phyloP scores from a whole-genome alignment of 2,888 invertebrate species.

The Mesorhabditis spiculigera region DNA sequence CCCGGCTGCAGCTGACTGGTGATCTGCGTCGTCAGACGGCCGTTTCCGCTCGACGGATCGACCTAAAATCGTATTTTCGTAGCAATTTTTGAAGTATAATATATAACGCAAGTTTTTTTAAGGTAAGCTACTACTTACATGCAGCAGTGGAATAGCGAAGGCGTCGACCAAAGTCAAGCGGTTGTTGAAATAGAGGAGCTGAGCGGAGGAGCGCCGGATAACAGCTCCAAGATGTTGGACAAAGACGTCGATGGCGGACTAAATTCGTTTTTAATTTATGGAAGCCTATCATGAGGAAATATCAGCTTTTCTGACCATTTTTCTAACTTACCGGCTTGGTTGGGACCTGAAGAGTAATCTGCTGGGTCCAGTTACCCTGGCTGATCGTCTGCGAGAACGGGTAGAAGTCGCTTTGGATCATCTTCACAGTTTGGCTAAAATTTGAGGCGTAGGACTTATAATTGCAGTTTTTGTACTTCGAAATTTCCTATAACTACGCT shows the following conservation, averaged over 20 bases:
- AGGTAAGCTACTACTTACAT: background rate
- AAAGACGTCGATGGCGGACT: conserved; percentile 46
- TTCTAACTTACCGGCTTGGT: conserved; percentile 33
- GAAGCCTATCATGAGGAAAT: background rate
- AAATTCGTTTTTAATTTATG: conserved; percentile 7
- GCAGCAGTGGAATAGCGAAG: background rate
- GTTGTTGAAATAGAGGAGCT: conserved; percentile 28
- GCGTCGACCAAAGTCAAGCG: conserved; percentile 28
- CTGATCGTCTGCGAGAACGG: conserved; percentile 24
- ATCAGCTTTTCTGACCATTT: background rate
- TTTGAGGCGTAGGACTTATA: background rate
- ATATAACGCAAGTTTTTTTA: too few species aligned
- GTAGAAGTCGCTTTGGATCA: conserved; percentile 39
- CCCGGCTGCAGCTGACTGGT: background rate
- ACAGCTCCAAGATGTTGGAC: conserved; percentile 45
- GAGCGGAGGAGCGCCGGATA: conserved; percentile 24
- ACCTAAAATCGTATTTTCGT: background rate
- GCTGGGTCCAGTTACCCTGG: conserved; percentile 38
- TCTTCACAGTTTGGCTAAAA: conserved; percentile 43
- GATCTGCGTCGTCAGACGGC: background rate
- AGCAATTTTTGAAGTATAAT: background rate
- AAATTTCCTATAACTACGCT: too few species aligned
- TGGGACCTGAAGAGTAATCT: conserved; percentile 28
- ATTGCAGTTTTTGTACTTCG: too few species aligned
- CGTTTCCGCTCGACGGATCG: background rate